Base-by-base conservation (phyloP, 2,113 vertebrate genomes). In the Semnornis frantzii region DNA sequence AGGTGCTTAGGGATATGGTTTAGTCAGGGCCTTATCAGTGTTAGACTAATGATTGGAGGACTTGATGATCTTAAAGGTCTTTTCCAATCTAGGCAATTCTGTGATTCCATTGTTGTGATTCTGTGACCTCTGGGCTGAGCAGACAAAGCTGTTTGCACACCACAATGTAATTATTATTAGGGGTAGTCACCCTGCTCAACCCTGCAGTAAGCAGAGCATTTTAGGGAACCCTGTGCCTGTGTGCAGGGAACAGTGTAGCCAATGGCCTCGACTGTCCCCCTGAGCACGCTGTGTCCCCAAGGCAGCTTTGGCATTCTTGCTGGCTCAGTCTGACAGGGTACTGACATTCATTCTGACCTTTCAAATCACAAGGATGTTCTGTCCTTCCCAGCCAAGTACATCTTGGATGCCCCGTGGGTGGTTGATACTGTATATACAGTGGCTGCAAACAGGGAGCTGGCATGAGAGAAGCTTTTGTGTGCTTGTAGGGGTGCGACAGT, bases 291-390 rank as follows among this genome's bases (percentile, higher is more conserved):
- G 10, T 24, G 87, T 79, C 72, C 90, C 85, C 70, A 37, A 4
- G 57, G 82, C 57, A 11, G 89, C 81, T 84, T 60, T 85, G 44
- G 82, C 64, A 73, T 94, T 90, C 93, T 68, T 52, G 76, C 86
- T 50, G 25, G 58, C 70, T 84, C 92, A 59, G 60, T 62, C 60
- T 10, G 1, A 42, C 65, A 48, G 31, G 3, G n/a, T 34, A 89
- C 55, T 91, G 91, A 79, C 80, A 64, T 91, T 93, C 30, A 7
- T 72, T 93, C 58, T 94, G 96, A 97, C 94, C 95, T 97, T 96
- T 96, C 12, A 23, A 73, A 71, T 95, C 93, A 65, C 57, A 75
- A 72, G 94, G 96, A 97, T 95, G 77, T 30, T 94, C 89, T 91
- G 95, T 97, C 94, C 97, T 72, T 52, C 80, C 58, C 10, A 0